phyloP scores from a whole-genome alignment of 2,113 vertebrate species.

The Pelusios castaneus region DNA sequence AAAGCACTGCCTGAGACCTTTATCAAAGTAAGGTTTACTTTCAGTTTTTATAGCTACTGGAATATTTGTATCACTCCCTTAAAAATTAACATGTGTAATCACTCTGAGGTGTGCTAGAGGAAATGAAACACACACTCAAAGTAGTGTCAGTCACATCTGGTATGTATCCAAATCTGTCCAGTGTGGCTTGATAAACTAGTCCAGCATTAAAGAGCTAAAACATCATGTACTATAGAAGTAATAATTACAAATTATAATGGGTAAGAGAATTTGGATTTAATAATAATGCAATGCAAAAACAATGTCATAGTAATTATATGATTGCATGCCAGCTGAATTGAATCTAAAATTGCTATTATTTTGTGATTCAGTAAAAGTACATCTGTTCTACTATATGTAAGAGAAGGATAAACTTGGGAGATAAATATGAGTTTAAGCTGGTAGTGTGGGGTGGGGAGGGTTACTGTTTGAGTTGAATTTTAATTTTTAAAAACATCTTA shows the following conservation, averaged over 20 bases:
- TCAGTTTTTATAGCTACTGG: neutral
- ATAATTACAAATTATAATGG: neutral
- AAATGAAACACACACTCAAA: neutral
- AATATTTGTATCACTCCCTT: neutral
- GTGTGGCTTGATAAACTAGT: neutral
- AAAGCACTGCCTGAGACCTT: neutral
- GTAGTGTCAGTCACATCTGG: neutral
- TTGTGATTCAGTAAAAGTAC: neutral
- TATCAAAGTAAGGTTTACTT: neutral
- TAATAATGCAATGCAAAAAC: neutral
- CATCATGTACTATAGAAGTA: neutral
- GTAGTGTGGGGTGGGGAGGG: no score
- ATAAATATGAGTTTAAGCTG: neutral
- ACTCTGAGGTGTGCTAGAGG: neutral
- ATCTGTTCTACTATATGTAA: neutral
- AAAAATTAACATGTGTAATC: neutral
- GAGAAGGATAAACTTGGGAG: neutral
- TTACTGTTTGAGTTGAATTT: neutral
- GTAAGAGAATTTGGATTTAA: neutral
- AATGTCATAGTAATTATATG: neutral
- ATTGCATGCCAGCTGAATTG: neutral
- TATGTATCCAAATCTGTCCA: neutral
- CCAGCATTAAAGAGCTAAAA: neutral
- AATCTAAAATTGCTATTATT: neutral
- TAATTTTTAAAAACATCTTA: neutral